Conservation (phyloP, 2,113 vertebrate genomes). For the Phalacrocorax pelagicus region DNA sequence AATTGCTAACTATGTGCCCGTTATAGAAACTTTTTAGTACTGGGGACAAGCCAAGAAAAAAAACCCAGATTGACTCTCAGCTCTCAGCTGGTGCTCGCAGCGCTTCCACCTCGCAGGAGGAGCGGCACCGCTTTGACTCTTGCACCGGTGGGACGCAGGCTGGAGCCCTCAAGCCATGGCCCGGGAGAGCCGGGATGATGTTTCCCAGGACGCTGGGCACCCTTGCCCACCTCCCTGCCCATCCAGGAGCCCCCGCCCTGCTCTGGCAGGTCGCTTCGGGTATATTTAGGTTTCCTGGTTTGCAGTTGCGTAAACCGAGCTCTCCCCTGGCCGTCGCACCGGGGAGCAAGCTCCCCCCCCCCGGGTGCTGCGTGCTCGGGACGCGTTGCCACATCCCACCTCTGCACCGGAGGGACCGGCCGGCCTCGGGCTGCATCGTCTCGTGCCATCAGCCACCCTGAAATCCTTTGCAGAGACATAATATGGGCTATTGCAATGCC, state of each 20-base stretch:
- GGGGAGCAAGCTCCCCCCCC: rapidly evolving
- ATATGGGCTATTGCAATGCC: not conserved
- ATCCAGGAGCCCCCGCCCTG: not conserved
- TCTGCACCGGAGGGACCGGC: not conserved
- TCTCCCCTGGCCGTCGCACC: rapidly evolving
- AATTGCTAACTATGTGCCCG: not conserved
- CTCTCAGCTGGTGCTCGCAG: slow-evolving; percentile 48
- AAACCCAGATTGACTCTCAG: slow-evolving; percentile 45
- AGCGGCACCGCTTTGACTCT: not conserved
- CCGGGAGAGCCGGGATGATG: not conserved
- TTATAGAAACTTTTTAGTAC: slow-evolving; percentile 62
- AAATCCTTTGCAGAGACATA: not conserved
- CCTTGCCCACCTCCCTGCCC: not conserved
- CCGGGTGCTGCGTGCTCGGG: rapidly evolving
- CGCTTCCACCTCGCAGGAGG: not conserved
- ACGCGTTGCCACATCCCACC: rapidly evolving
- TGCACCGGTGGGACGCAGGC: not conserved
- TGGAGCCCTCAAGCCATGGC: not conserved
- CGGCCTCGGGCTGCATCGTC: rapidly evolving
- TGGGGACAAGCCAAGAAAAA: slow-evolving; percentile 51
- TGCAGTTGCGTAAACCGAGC: rapidly evolving
- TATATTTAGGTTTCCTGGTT: not conserved
- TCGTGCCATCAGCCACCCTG: not conserved
- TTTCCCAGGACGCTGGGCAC: rapidly evolving
- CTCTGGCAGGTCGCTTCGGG: not conserved